Conservation (phyloP, 2,113 vertebrate species). For the Malurus cyaneus region DNA sequence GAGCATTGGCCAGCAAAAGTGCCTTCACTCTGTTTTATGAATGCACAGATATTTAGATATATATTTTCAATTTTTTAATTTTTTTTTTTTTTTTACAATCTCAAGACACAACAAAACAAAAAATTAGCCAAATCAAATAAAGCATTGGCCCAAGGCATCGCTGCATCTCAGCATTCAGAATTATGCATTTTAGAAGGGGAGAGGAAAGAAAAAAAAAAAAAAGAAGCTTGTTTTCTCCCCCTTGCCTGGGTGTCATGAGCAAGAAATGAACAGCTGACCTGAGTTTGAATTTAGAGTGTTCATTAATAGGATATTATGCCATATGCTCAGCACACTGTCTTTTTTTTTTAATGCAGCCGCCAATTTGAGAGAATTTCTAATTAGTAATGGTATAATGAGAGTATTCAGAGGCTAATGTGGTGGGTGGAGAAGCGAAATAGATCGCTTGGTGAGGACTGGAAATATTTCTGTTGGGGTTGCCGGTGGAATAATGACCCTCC, state of each 20-base stretch:
- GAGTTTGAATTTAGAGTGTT: conserved; percentile 99
- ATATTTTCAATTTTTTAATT: neutral
- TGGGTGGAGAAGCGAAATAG: conserved; percentile 82
- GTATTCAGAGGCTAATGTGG: conserved; percentile 91
- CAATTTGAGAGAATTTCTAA: conserved; percentile 98
- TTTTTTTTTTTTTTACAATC: neutral
- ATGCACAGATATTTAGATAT: accelerated
- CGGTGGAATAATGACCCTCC: conserved; percentile 64
- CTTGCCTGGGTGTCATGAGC: conserved; percentile 88
- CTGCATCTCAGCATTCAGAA: conserved; percentile 70
- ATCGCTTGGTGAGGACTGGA: conserved; percentile 77
- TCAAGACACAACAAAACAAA: neutral
- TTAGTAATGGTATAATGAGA: conserved; percentile 99
- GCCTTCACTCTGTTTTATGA: neutral
- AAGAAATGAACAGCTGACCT: conserved; percentile 95
- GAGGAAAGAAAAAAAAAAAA: neutral
- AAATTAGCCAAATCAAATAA: conserved; percentile 80
- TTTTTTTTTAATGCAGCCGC: conserved; percentile 91
- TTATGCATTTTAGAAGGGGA: conserved; percentile 77
- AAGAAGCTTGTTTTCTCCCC: conserved; percentile 74
- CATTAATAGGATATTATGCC: conserved; percentile 99
- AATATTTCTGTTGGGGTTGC: conserved; percentile 67
- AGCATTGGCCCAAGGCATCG: conserved; percentile 68
- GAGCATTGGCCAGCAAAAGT: neutral
- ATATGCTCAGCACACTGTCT: conserved; percentile 97